These are phyloP conservation scores for Dromius quadrimaculatus DNA, from an alignment of 2,888 invertebrate species.

Conservation along the genomic window DNA sequence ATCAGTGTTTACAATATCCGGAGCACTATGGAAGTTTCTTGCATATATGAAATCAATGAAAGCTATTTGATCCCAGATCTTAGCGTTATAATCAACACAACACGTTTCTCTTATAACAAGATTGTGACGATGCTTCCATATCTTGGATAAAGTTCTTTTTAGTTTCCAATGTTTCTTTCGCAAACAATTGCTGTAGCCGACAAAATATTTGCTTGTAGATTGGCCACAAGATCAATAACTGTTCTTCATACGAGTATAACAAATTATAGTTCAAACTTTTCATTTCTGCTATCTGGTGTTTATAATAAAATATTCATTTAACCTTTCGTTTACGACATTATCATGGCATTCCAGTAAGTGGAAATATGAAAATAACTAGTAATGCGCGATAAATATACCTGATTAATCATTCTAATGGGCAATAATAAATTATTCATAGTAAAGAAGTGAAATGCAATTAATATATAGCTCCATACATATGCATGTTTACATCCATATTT, in stretches of 20 bases:
- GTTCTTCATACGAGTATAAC: background rate
- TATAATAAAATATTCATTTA: conserved; percentile 31
- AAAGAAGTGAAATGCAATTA: conserved; percentile 16
- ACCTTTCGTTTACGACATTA: background rate
- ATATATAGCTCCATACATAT: too few relatives aligned
- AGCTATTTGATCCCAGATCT: too few relatives aligned
- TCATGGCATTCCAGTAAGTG: conserved; percentile 7
- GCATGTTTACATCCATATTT: too few relatives aligned
- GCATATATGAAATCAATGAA: too few relatives aligned
- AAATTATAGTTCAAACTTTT: background rate
- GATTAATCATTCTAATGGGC: conserved; percentile 24
- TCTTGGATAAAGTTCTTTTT: too few relatives aligned
- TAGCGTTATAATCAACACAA: too few relatives aligned
- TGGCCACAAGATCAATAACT: conserved; percentile 2
- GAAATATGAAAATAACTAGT: conserved; percentile 27
- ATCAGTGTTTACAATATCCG: background rate
- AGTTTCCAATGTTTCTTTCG: background rate
- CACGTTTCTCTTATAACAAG: too few relatives aligned
- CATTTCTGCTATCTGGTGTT: conserved; percentile 21
- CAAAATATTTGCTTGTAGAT: conserved; percentile 1
- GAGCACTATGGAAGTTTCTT: too few relatives aligned
- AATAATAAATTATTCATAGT: conserved; percentile 5
- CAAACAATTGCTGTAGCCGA: background rate
- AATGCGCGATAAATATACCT: conserved; percentile 20
- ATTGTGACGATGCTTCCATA: too few relatives aligned